Percentiles rank a stretch among this genome's conserved stretches.
Evolutionary conservation across 2,113 vertebrate species (phyloP).

Genomic region (Thamnaconus septentrionalis): DNA sequence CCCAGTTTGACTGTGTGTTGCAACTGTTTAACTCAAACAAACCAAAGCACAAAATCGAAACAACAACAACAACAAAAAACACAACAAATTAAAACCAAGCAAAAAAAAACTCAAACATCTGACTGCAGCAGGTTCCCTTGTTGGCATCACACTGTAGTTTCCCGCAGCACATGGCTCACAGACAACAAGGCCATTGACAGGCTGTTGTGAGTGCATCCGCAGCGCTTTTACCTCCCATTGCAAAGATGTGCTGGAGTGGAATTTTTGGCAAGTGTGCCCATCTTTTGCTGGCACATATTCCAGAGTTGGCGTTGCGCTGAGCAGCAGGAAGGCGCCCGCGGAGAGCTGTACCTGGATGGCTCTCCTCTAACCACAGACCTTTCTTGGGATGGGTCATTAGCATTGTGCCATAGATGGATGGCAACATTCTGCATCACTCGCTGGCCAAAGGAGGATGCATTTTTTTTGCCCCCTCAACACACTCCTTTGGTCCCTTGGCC

Average conservation of each 20-base stretch:
- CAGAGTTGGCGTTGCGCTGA: constrained; percentile 34
- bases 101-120: constrained; percentile 38
- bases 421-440: constrained; percentile 75
- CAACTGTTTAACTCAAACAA: no score
- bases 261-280: no score
- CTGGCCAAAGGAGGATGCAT: constrained; percentile 52
- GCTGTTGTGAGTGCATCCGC: constrained; percentile 60
- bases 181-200: constrained; percentile 4
- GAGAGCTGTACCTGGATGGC: constrained; percentile 60
- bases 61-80: no score
- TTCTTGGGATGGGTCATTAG: constrained; percentile 75
- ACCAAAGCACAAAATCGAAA: no score
- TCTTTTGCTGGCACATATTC: constrained; percentile 46
- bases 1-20: no score
- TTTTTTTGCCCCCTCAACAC: not conserved
- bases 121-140: constrained; percentile 20
- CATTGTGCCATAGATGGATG: constrained; percentile 79
- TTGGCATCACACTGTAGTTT: constrained; percentile 29
- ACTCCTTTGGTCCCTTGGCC: constrained; percentile 70
- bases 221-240: constrained; percentile 54
- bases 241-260: constrained; percentile 43
- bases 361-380: constrained; percentile 56
- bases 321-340: constrained; percentile 56
- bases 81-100: no score
- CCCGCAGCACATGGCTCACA: constrained; percentile 55